Base-by-base conservation (phyloP, 2,888 invertebrate genomes). In the Carterocephalus palaemon region DNA sequence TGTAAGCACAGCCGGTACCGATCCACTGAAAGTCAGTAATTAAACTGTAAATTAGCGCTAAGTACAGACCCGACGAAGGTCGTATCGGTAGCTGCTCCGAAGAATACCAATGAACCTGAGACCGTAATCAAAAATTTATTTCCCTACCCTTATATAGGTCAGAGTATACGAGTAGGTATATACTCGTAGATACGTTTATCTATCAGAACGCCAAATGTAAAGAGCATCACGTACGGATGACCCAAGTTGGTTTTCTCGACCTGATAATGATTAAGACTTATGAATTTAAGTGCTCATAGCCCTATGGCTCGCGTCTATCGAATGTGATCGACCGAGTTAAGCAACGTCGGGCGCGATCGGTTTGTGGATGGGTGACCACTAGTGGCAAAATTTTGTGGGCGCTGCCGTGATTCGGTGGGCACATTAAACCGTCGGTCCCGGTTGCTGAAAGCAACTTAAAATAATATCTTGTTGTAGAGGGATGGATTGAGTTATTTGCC, bases 41-140 rank as follows among this genome's bases (percentile, higher is more conserved):
- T 81, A 81, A 83, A 80, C 80, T 80, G 81, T 81, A 79, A 81
- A 82, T 81, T 81, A 43, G 70, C 65, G 67, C 73, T 76, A 78
- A 81, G 78, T 78, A 75, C 70, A 72, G 69, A 71, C 70, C 73
- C 61, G 65, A 51, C 66, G 71, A 75, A 81, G 78, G 80, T 78
- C 79, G 77, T 74, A 76, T 78, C 72, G 76, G 63, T 52, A 60
- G 62, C 51, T 54, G 56, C 68, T 62, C 53, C 49, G 54, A 67
- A 73, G 79, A 78, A 81, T 81, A 79, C 70, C 70, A 79, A 82
- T 80, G 77, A 82, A 47, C 31, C 45, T 43, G 47, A 38, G 36
- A 37, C 32, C 46, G 46, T 46, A 39, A 49, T 49, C 46, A 46
- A 49, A 49, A 46, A 41, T 49, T 46, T 49, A 49, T 41, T 33